Percentiles rank a stretch among this genome's conserved stretches.
phyloP scores from a whole-genome alignment of 2,113 vertebrate species.

The Hemiprocne comata region DNA sequence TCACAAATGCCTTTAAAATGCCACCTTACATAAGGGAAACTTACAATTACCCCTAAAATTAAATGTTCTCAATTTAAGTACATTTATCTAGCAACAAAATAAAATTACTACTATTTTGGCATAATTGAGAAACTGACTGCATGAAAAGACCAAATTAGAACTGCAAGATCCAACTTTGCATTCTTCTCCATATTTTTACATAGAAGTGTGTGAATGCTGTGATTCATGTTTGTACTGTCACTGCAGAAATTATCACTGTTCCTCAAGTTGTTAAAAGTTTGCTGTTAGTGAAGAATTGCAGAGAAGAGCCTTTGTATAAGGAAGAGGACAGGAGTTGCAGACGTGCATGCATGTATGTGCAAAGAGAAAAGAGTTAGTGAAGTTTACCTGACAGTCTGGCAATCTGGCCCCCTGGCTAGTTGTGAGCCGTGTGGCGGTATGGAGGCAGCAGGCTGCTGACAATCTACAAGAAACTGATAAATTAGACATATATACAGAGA shows the following conservation, averaged over 20 bases:
- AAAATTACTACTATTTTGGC: not conserved
- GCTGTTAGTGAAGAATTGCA: not conserved
- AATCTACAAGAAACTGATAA: slow-evolving; percentile 99
- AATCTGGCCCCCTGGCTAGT: slow-evolving; percentile 89
- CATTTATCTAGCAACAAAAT: not conserved
- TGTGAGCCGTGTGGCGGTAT: slow-evolving; percentile 94
- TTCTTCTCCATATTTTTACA: not conserved
- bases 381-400: slow-evolving; percentile 89
- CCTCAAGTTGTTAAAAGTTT: not conserved
- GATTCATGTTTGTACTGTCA: not conserved
- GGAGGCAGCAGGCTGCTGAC: slow-evolving; percentile 99
- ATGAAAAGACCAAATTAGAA: not conserved
- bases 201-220: not conserved
- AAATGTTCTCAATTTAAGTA: not conserved
- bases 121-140: not conserved
- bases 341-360: slow-evolving; percentile 58
- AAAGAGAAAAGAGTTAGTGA: slow-evolving; percentile 51
- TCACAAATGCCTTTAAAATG: not conserved
- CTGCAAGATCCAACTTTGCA: not conserved
- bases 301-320: not conserved
- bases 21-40: not conserved
- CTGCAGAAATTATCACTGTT: not conserved
- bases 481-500: slow-evolving; percentile 98
- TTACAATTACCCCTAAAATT: not conserved
- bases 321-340: not conserved